Percentiles rank a stretch among this genome's conserved stretches.
Evolutionary conservation across 2,888 invertebrate species (phyloP).

Genomic region (Polymixis flavicincta): DNA sequence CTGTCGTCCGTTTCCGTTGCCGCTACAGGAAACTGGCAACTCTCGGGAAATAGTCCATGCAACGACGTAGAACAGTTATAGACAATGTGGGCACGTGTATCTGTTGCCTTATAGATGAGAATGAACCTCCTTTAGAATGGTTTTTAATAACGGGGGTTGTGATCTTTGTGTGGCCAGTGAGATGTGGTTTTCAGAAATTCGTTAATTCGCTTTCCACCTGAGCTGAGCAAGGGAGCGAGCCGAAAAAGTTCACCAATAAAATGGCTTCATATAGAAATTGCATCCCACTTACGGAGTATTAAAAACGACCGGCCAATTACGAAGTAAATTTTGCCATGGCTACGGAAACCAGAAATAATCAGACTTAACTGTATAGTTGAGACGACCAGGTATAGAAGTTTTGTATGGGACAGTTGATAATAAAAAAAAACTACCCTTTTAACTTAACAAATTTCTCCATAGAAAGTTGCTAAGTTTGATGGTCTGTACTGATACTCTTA

Average conservation of each 20-base stretch:
- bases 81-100: conserved; percentile 14
- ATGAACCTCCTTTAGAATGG: neutral
- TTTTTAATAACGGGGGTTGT: neutral
- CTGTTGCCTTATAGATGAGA: conserved; percentile 14
- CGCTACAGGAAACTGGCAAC: conserved; percentile 40
- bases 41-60: conserved; percentile 40
- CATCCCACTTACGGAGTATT: neutral
- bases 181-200: neutral
- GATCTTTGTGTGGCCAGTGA: neutral
- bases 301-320: neutral
- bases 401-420: no score
- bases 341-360: no score
- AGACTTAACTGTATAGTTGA: no score
- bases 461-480: no score
- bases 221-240: neutral
- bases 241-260: neutral
- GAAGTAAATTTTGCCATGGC: no score
- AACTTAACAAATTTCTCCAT: no score
- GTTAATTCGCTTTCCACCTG: neutral
- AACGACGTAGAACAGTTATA: neutral
- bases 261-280: neutral
- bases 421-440: no score
- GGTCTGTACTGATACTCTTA: no score
- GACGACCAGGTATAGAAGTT: no score
- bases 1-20: conserved; percentile 49